Conservation (phyloP, 1,140 invertebrate genomes). For the Drosophila orosa region DNA sequence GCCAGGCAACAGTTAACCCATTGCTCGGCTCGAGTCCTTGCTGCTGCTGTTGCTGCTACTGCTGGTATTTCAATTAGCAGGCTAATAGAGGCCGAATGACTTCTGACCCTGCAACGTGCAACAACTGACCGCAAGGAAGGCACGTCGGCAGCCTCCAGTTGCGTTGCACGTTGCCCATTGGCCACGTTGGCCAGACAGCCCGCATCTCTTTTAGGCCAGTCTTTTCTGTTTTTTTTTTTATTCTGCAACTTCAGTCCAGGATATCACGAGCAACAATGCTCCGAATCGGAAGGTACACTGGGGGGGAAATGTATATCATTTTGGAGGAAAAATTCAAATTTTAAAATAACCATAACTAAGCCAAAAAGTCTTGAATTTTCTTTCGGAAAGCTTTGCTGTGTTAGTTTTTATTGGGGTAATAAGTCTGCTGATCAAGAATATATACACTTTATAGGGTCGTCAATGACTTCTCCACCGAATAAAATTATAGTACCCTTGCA, state of each 20-base stretch:
- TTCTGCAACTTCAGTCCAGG: slow-evolving; percentile 8
- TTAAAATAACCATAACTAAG: too few relatives aligned
- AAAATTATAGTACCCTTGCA: background rate
- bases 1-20: slow-evolving; percentile 27
- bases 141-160: slow-evolving; percentile 41
- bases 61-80: slow-evolving; percentile 50
- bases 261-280: slow-evolving; percentile 28
- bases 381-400: too few relatives aligned
- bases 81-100: slow-evolving; percentile 46
- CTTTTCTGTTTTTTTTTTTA: slow-evolving; percentile 23
- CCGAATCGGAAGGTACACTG: background rate
- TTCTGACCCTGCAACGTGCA: slow-evolving; percentile 44
- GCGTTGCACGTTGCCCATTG: slow-evolving; percentile 18
- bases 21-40: slow-evolving; percentile 6
- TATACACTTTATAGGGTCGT: background rate
- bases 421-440: background rate
- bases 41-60: slow-evolving; percentile 17
- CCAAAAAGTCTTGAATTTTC: too few relatives aligned
- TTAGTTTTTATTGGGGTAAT: too few relatives aligned
- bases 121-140: slow-evolving; percentile 45
- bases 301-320: too few relatives aligned
- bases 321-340: too few relatives aligned
- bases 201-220: slow-evolving; percentile 20
- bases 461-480: too few relatives aligned
- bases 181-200: slow-evolving; percentile 12